Conservation (phyloP, 2,113 vertebrate species). For the Pantherophis guttatus region DNA sequence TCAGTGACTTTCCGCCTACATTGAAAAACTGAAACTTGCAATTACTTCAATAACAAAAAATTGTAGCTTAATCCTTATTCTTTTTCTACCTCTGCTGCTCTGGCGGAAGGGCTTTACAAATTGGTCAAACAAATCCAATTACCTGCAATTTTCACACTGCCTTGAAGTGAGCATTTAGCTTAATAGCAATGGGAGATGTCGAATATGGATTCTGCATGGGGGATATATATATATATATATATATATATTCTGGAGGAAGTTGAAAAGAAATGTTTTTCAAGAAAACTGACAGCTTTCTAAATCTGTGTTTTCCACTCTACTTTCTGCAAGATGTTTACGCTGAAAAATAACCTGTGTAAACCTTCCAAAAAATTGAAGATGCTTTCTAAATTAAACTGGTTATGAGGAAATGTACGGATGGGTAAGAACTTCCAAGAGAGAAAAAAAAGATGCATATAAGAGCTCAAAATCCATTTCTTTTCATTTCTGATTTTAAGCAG, state of each 20-base stretch:
- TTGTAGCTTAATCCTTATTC: neutral
- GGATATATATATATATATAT: too few species aligned
- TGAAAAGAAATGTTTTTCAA: neutral
- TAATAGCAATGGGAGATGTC: neutral
- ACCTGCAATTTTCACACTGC: constrained; percentile 36
- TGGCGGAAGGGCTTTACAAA: constrained; percentile 7
- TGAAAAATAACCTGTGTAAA: neutral
- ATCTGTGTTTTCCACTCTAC: neutral
- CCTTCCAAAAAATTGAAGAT: constrained; percentile 48
- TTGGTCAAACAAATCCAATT: constrained; percentile 8
- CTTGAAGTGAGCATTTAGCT: constrained; percentile 1
- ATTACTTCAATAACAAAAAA: neutral
- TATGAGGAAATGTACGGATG: constrained; percentile 10
- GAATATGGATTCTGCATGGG: neutral
- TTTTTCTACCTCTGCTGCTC: neutral
- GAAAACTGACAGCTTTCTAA: neutral
- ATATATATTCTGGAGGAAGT: neutral
- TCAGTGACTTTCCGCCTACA: neutral
- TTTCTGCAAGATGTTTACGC: constrained; percentile 10
- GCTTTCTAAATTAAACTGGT: constrained; percentile 40
- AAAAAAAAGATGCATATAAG: neutral
- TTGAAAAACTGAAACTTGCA: neutral
- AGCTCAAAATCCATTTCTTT: neutral
- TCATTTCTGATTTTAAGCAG: constrained; percentile 8
- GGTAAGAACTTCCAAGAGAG: neutral